Conservation (phyloP, 1,140 invertebrate species). For the Drosophila littoralis region DNA sequence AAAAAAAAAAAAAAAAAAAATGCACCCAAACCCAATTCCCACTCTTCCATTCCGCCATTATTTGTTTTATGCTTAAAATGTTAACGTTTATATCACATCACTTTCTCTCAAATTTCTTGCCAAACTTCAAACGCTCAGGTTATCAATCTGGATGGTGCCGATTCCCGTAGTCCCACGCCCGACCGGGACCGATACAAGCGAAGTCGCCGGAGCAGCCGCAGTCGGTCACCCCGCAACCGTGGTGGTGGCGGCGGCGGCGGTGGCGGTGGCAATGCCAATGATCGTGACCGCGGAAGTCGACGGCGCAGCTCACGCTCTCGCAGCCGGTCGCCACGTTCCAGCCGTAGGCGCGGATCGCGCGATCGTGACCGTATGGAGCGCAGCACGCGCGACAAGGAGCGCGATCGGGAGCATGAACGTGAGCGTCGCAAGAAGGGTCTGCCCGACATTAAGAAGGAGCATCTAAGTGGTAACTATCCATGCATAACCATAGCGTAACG, state of each 20-base stretch:
- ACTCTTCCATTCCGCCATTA: slow-evolving; percentile 22
- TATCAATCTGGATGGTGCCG: slow-evolving; percentile 86
- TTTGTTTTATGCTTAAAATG: slow-evolving; percentile 67
- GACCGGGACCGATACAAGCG: slow-evolving; percentile 85
- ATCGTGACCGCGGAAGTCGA: slow-evolving; percentile 84
- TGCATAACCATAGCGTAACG: background rate
- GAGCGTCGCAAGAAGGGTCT: slow-evolving; percentile 94
- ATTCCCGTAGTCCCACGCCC: slow-evolving; percentile 87
- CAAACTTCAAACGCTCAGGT: slow-evolving; percentile 83
- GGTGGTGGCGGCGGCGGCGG: slow-evolving; percentile 60
- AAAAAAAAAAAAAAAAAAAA: background rate
- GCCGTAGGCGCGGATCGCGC: slow-evolving; percentile 85
- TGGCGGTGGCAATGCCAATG: slow-evolving; percentile 49
- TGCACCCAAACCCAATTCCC: slow-evolving; percentile 5
- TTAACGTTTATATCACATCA: slow-evolving; percentile 73
- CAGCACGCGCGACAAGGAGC: slow-evolving; percentile 89
- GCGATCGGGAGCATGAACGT: slow-evolving; percentile 91
- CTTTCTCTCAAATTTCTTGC: slow-evolving; percentile 75
- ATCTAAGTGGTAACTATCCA: slow-evolving; percentile 89
- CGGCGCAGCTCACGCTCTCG: slow-evolving; percentile 84
- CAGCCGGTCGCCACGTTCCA: slow-evolving; percentile 79
- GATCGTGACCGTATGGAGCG: slow-evolving; percentile 86
- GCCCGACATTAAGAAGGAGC: slow-evolving; percentile 93
- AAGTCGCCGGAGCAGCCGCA: slow-evolving; percentile 84
- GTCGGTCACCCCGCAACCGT: slow-evolving; percentile 84